Evolutionary conservation across 2,113 vertebrate species (phyloP).

Genomic region (Paedocypris sp.): DNA sequence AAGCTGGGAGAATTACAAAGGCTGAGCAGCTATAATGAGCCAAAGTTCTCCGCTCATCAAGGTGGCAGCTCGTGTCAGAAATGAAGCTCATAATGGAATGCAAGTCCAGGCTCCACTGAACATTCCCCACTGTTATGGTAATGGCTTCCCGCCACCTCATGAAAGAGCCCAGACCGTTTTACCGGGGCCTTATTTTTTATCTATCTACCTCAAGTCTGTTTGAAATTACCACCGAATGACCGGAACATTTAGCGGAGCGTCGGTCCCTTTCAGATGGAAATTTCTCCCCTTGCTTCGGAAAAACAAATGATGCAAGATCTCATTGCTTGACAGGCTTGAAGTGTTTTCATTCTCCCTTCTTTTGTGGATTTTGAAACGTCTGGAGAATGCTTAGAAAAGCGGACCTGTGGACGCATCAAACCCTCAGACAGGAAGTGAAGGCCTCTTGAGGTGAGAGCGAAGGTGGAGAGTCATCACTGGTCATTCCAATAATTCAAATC

Average conservation of each 20-base stretch:
- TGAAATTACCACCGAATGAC: slow-evolving; percentile 34
- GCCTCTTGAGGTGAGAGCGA: slow-evolving; percentile 28
- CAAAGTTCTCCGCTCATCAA: slow-evolving; percentile 38
- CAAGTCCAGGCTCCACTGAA: slow-evolving; percentile 39
- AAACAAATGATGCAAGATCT: slow-evolving; percentile 1
- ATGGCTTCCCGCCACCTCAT: slow-evolving; percentile 36
- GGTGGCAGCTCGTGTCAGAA: slow-evolving; percentile 46
- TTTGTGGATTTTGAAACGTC: slow-evolving; percentile 2
- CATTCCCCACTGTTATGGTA: slow-evolving; percentile 48
- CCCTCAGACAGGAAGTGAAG: slow-evolving; percentile 30
- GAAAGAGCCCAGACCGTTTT: slow-evolving; percentile 30
- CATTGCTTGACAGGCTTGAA: background rate
- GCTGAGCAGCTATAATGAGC: slow-evolving; percentile 56
- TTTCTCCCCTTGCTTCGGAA: background rate
- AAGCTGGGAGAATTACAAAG: slow-evolving; percentile 50
- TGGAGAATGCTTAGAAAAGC: slow-evolving; percentile 14
- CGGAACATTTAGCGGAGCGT: slow-evolving; percentile 13
- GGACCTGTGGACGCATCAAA: slow-evolving; percentile 15
- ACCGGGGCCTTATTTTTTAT: slow-evolving; percentile 23
- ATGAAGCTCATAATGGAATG: slow-evolving; percentile 50
- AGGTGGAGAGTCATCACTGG: slow-evolving; percentile 53
- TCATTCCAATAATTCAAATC: slow-evolving; percentile 51
- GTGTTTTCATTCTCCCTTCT: slow-evolving; percentile 5
- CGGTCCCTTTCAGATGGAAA: slow-evolving; percentile 34
- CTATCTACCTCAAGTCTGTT: slow-evolving; percentile 23